Percentiles rank a stretch among this genome's conserved stretches.
Conservation (phyloP, 1,140 invertebrate species). For the Hylaeus anthracinus region DNA sequence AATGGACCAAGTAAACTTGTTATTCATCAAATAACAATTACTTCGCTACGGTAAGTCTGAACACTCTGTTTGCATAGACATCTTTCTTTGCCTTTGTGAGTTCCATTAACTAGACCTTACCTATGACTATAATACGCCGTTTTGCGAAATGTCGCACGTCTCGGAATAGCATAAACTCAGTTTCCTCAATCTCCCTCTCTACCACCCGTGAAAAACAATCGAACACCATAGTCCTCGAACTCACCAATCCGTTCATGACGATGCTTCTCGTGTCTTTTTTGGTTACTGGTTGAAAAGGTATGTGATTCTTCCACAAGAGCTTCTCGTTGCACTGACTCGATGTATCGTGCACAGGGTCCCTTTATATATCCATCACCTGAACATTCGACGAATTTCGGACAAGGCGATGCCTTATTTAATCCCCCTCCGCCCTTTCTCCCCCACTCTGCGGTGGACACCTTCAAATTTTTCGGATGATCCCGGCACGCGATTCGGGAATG, state of each 20-base stretch:
- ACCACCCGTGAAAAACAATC: background rate
- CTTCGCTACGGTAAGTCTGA: no score
- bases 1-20: no score
- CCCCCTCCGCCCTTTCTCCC: slow-evolving; percentile 35
- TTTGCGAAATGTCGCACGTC: background rate
- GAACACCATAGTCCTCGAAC: slow-evolving; percentile 26
- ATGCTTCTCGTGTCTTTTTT: slow-evolving; percentile 10
- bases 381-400: slow-evolving; percentile 57
- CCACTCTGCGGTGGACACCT: slow-evolving; percentile 44
- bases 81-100: no score
- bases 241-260: slow-evolving; percentile 56
- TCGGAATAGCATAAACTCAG: background rate
- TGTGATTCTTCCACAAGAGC: slow-evolving; percentile 20
- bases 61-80: no score
- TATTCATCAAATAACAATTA: no score
- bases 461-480: slow-evolving; percentile 55
- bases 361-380: slow-evolving; percentile 65
- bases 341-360: slow-evolving; percentile 42
- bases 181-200: background rate
- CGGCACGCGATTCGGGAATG: background rate
- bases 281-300: background rate
- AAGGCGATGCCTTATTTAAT: slow-evolving; percentile 57
- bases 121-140: no score
- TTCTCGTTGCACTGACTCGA: slow-evolving; percentile 61
- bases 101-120: no score